Evolutionary conservation across 2,797 vertebrate species (phyloP), one percentile per base, ranked within the genome.

Genomic region (Pagetopsis macropterus): DNA sequence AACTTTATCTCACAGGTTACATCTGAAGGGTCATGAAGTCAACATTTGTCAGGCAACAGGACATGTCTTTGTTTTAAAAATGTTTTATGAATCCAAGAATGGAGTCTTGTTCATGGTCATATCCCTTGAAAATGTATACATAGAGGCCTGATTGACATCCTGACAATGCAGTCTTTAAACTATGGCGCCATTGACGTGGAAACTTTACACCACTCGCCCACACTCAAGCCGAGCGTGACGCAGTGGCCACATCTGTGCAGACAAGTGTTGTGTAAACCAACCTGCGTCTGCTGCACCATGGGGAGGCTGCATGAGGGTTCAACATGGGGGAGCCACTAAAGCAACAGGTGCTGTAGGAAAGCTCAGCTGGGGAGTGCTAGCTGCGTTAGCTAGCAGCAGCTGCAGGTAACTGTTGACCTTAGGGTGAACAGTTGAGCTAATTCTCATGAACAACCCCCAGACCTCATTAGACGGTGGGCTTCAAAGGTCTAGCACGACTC

Each of bases 271-370:
- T 66, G 80, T 82, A 70, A 91, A 84, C 78, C 82, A 69, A 66
- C 62, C 33, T 21, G 75, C 23, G 16, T 81, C 57, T 81, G 54
- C 69, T 72, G 71, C 73, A 76, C 69, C 71, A 55, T 52, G 48
- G 58, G 72, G 70, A 43, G 44, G 56, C 55, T 33, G 62, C 41
- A 31, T 50, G 54, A 85, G 76, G 73, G 61, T 69, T n/a, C 45
- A 74, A 56, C 71, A 73, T 74, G 17, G 37, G 1, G 55, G 58
- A 60, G 48, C 64, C 61, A 37, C 79, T 82, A 80, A 81, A 74
- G 77, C 75, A 88, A 92, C 93, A 93, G 92, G 92, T 92, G 93
- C 77, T 68, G 1, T 27, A 21, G 65, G 54, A 31, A 49, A 59
- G 67, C 65, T 84, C 89, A 90, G 88, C 91, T 87, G 90, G 79